phyloP scores from a whole-genome alignment of 1,140 invertebrate genomes.

The Polypedilum vanderplanki region DNA sequence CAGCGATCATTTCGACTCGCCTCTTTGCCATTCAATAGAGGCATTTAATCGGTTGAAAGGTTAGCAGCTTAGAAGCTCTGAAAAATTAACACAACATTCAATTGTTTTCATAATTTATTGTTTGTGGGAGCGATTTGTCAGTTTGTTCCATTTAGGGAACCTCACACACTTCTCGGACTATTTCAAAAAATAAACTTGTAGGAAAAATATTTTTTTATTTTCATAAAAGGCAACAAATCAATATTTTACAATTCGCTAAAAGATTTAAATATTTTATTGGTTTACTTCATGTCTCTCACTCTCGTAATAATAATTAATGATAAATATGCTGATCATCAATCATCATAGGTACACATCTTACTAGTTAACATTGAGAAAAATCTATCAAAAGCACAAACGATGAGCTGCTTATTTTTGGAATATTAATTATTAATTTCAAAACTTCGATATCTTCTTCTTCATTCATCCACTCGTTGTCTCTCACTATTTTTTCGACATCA shows the following conservation, averaged over 20 bases:
- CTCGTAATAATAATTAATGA: slow-evolving; percentile 23
- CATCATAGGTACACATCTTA: background rate
- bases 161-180: background rate
- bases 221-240: slow-evolving; percentile 9
- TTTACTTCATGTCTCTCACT: background rate
- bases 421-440: slow-evolving; percentile 1
- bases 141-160: too few relatives aligned
- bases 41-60: slow-evolving; percentile 4
- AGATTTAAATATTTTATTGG: background rate
- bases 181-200: background rate
- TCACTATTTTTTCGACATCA: background rate
- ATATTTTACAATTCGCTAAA: slow-evolving; percentile 26
- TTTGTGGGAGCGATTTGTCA: too few relatives aligned
- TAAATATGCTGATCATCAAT: slow-evolving; percentile 25
- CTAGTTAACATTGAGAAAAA: slow-evolving; percentile 13
- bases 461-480: too few relatives aligned
- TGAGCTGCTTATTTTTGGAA: slow-evolving; percentile 9
- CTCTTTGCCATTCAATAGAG: background rate
- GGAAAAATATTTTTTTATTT: too few relatives aligned
- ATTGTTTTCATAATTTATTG: background rate
- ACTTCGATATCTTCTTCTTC: background rate
- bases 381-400: background rate
- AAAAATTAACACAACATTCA: background rate
- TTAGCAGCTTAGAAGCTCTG: background rate
- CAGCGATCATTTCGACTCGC: background rate